Evolutionary conservation across 2,113 vertebrate species (phyloP).

Genomic region (Vulpes ferrilata): DNA sequence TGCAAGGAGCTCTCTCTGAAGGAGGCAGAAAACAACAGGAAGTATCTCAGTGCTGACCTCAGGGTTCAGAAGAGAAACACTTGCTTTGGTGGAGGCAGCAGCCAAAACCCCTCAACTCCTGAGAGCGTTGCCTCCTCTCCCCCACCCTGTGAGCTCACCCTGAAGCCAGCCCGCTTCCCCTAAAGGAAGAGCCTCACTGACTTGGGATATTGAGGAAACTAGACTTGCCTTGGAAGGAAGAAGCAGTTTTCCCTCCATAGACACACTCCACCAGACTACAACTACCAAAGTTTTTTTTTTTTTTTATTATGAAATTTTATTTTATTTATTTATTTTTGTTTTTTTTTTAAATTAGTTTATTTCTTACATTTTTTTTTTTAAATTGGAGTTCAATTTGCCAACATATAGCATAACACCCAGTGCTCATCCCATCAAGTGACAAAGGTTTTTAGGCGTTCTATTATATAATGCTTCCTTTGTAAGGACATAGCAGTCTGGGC

Average conservation of each 20-base stretch:
- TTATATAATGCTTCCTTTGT: not conserved
- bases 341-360: too few species aligned
- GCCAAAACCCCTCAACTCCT: not conserved
- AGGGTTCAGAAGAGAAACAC: not conserved
- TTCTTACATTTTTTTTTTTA: too few species aligned
- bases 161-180: not conserved
- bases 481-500: constrained; percentile 8
- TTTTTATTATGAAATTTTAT: too few species aligned
- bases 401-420: too few species aligned
- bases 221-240: not conserved
- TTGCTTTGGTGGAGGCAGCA: not conserved
- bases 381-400: too few species aligned
- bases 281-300: not conserved
- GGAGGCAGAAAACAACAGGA: not conserved
- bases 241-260: not conserved
- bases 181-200: not conserved
- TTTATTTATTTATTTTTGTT: too few species aligned
- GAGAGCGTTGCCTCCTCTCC: not conserved
- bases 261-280: not conserved
- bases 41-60: not conserved
- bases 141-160: not conserved
- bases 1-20: not conserved
- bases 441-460: not conserved
- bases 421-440: too few species aligned
- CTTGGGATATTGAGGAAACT: not conserved